Conservation (phyloP, 2,888 invertebrate species). For the Drosophila picticornis region DNA sequence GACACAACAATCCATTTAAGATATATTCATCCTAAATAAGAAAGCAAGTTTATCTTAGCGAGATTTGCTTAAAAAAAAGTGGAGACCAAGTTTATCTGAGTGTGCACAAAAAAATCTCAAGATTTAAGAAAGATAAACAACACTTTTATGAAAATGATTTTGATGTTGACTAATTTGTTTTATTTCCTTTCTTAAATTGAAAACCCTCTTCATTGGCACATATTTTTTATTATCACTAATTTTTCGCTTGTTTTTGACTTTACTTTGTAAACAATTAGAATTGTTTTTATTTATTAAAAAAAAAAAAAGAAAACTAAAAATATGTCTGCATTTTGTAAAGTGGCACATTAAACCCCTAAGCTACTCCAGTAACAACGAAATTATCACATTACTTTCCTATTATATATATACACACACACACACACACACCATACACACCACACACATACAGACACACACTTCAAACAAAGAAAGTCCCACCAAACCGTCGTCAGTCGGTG, state of each 20-base stretch:
- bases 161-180: accelerated
- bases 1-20: background rate
- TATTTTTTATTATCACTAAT: background rate
- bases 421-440: background rate
- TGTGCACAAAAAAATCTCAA: background rate
- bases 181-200: background rate
- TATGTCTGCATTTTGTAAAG: too few species aligned
- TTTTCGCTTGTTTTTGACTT: background rate
- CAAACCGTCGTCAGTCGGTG: conserved; percentile 25
- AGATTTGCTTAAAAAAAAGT: background rate
- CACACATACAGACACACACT: conserved; percentile 6
- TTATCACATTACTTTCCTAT: conserved; percentile 39
- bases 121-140: background rate
- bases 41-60: accelerated
- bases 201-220: background rate
- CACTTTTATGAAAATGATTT: background rate
- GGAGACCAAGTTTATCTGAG: background rate
- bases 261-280: background rate
- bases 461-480: conserved; percentile 46
- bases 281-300: background rate
- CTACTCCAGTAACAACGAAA: conserved; percentile 27
- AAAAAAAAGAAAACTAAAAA: background rate
- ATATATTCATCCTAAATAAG: background rate
- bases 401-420: conserved; percentile 4
- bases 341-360: background rate